Conservation (phyloP, 2,888 invertebrate species). For the Opisthograptis luteolata region DNA sequence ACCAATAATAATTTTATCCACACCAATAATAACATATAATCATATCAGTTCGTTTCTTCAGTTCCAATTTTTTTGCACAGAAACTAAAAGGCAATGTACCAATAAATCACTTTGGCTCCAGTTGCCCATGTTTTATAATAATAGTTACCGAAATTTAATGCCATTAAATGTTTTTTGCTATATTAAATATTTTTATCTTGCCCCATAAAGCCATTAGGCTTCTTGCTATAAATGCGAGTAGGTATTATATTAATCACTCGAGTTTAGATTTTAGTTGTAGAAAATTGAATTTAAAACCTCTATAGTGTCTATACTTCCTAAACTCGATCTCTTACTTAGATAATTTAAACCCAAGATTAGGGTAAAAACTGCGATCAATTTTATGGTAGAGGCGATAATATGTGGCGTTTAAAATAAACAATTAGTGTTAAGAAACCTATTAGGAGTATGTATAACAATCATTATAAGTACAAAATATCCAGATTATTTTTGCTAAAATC, state of each 20-base stretch:
- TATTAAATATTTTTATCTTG: constrained; percentile 42
- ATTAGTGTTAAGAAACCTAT: too few species aligned
- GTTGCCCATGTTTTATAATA: constrained; percentile 25
- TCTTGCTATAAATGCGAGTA: constrained; percentile 16
- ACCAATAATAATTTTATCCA: constrained; percentile 27
- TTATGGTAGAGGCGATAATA: too few species aligned
- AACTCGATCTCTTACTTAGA: too few species aligned
- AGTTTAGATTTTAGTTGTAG: constrained; percentile 1
- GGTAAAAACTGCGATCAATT: too few species aligned
- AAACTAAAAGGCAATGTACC: constrained; percentile 19
- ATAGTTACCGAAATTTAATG: constrained; percentile 21
- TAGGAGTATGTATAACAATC: too few species aligned
- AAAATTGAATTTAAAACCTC: constrained; percentile 2
- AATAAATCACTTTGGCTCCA: constrained; percentile 32
- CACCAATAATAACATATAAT: constrained; percentile 34
- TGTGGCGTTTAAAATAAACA: too few species aligned
- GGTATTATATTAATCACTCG: constrained; percentile 5
- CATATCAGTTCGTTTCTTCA: constrained; percentile 22
- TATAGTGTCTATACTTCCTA: not conserved
- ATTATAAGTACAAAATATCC: too few species aligned
- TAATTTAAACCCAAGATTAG: too few species aligned
- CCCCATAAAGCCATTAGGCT: constrained; percentile 26
- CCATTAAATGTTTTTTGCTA: constrained; percentile 47
- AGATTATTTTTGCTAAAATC: too few species aligned
- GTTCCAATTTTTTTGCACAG: constrained; percentile 10